Conservation (phyloP, 2,113 vertebrate species). For the Fregetta grallaria region DNA sequence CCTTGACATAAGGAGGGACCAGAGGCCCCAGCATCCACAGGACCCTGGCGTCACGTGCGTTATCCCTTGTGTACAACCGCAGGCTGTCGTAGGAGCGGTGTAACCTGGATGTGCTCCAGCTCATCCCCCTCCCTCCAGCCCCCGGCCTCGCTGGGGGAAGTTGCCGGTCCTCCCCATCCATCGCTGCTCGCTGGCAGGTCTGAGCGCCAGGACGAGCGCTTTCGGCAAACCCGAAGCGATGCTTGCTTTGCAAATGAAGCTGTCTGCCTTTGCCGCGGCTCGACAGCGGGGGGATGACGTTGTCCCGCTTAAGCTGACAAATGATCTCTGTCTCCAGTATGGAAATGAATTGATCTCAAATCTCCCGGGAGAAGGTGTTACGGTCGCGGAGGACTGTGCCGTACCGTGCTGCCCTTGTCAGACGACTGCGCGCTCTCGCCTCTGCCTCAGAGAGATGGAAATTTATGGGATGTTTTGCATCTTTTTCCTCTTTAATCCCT, state of each 20-base stretch:
- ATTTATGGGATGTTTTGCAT: not conserved
- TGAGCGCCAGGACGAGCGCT: not conserved
- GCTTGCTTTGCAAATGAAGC: not conserved
- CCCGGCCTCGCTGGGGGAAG: not conserved
- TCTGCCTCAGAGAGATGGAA: not conserved
- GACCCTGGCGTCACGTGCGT: fast-evolving
- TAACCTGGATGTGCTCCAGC: not conserved
- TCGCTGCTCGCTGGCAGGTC: fast-evolving
- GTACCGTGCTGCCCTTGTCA: not conserved
- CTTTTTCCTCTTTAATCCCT: not conserved
- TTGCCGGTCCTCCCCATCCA: fast-evolving
- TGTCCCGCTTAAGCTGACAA: not conserved
- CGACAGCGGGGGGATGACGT: fast-evolving
- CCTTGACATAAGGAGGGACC: not conserved
- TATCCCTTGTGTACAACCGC: not conserved
- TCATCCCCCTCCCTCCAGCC: not conserved
- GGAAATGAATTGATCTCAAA: not conserved
- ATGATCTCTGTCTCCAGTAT: fast-evolving
- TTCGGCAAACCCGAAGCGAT: not conserved
- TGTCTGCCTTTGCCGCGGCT: fast-evolving
- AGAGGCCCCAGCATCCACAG: not conserved
- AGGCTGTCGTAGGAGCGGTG: not conserved
- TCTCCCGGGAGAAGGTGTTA: not conserved
- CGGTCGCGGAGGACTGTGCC: fast-evolving
- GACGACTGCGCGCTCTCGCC: fast-evolving